Conservation (phyloP, 2,888 invertebrate species). For the Cristatella mucedo region DNA sequence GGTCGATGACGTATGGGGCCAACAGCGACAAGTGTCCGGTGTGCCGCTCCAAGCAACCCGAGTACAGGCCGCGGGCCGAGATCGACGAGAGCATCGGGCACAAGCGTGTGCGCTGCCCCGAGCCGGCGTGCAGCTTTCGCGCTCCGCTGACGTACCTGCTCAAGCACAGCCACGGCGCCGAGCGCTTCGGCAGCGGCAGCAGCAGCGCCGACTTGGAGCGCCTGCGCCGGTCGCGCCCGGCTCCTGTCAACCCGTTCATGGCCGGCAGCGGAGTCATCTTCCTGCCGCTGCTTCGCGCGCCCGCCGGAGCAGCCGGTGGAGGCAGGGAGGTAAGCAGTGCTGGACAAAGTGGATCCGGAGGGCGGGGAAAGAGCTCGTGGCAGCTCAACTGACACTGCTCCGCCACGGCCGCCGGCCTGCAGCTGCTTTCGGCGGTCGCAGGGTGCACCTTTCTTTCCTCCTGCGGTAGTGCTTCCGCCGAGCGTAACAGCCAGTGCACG, state of each 20-base stretch:
- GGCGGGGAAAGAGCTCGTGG: not conserved
- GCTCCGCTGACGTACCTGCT: conserved; percentile 17
- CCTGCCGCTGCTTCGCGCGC: not conserved
- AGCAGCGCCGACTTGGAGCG: conserved; percentile 7
- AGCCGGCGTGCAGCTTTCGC: conserved; percentile 23
- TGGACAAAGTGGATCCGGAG: not conserved
- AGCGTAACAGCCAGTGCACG: too few species aligned
- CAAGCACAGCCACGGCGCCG: conserved; percentile 19
- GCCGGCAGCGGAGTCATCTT: conserved; percentile 4
- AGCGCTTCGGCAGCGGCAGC: conserved; percentile 1
- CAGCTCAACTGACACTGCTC: conserved; percentile 9
- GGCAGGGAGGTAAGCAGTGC: conserved; percentile 6
- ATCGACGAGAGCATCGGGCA: conserved; percentile 19
- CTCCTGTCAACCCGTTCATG: not conserved
- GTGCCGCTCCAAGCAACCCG: conserved; percentile 21
- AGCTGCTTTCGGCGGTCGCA: too few species aligned
- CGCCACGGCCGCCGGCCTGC: too few species aligned
- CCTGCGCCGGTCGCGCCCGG: conserved; percentile 9
- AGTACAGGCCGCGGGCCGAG: conserved; percentile 4
- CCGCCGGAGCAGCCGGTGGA: not conserved
- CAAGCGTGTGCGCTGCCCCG: conserved; percentile 24
- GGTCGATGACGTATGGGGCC: conserved; percentile 29
- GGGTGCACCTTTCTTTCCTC: too few species aligned
- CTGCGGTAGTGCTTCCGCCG: too few species aligned
- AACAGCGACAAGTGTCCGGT: conserved; percentile 31